Conservation (phyloP, 2,888 invertebrate species). For the Zele albiditarsus region DNA sequence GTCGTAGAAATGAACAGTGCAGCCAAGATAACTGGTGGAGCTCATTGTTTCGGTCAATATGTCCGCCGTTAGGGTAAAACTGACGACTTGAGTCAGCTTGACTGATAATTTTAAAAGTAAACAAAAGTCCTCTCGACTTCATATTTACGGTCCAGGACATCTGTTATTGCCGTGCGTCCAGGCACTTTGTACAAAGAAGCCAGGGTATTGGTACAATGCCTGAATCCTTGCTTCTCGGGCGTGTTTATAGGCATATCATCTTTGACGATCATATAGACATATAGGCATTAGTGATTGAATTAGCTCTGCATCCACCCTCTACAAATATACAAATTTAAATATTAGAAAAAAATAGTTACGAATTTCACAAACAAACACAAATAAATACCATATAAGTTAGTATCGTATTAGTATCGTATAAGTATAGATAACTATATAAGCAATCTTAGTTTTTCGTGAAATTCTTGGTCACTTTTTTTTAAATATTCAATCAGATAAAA, state of each 20-base stretch:
- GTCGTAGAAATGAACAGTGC: conserved; percentile 42
- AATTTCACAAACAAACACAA: not conserved
- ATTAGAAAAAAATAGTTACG: not conserved
- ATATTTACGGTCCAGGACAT: conserved; percentile 30
- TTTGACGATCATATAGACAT: conserved; percentile 45
- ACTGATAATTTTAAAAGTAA: too few relatives aligned
- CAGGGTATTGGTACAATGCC: conserved; percentile 35
- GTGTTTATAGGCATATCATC: conserved; percentile 42
- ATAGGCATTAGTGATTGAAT: conserved; percentile 21
- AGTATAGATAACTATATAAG: too few relatives aligned
- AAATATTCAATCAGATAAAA: too few relatives aligned
- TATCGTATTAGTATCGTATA: too few relatives aligned
- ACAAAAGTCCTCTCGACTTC: too few relatives aligned
- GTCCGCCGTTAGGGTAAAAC: conserved; percentile 35
- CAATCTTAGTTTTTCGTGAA: too few relatives aligned
- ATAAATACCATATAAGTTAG: not conserved
- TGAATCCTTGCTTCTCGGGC: conserved; percentile 49
- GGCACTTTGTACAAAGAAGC: conserved; percentile 44
- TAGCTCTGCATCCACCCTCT: conserved; percentile 31
- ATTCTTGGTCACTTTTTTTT: too few relatives aligned
- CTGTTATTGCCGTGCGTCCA: conserved; percentile 33
- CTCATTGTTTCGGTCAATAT: conserved; percentile 39
- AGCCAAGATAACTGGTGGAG: conserved; percentile 40
- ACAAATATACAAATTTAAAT: too few relatives aligned
- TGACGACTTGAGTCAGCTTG: not conserved